Conservation (phyloP, 2,888 invertebrate genomes). For the Orthosia incerta region DNA sequence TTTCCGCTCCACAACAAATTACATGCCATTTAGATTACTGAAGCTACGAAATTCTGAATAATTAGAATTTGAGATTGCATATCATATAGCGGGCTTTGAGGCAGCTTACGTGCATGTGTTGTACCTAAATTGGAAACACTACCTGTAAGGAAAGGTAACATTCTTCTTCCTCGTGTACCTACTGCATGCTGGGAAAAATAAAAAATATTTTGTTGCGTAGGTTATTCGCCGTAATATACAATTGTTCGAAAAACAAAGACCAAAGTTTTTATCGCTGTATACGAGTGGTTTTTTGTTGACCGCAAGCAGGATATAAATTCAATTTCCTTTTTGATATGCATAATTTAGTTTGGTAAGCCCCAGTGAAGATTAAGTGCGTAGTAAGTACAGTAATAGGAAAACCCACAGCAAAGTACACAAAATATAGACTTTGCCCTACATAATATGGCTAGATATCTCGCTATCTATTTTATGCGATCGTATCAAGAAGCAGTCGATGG, state of each 20-base stretch:
- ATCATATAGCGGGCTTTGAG: constrained; percentile 7
- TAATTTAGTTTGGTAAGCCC: constrained; percentile 5
- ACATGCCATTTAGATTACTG: constrained; percentile 38
- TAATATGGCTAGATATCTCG: constrained; percentile 3
- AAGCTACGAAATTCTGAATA: constrained; percentile 25
- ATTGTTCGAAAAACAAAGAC: neutral
- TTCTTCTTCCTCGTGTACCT: constrained; percentile 21
- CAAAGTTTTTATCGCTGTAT: constrained; percentile 3
- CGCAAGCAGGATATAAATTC: constrained; percentile 28
- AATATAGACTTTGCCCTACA: neutral
- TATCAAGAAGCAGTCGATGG: constrained; percentile 37
- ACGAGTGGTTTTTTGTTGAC: constrained; percentile 23
- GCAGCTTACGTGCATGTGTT: constrained; percentile 13
- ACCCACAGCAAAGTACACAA: neutral
- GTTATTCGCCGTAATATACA: neutral
- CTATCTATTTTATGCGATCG: constrained; percentile 33
- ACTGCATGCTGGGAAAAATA: constrained; percentile 12
- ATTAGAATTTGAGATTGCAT: constrained; percentile 41
- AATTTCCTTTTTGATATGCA: constrained; percentile 18
- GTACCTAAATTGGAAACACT: constrained; percentile 20
- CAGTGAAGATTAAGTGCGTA: neutral
- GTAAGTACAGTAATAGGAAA: constrained; percentile 1
- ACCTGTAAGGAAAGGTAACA: constrained; percentile 16
- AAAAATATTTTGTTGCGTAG: constrained; percentile 16
- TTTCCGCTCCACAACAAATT: constrained; percentile 38